Conservation (phyloP, 35 echinoderm and acorn worm species). For the Lytechinus variegatus region DNA sequence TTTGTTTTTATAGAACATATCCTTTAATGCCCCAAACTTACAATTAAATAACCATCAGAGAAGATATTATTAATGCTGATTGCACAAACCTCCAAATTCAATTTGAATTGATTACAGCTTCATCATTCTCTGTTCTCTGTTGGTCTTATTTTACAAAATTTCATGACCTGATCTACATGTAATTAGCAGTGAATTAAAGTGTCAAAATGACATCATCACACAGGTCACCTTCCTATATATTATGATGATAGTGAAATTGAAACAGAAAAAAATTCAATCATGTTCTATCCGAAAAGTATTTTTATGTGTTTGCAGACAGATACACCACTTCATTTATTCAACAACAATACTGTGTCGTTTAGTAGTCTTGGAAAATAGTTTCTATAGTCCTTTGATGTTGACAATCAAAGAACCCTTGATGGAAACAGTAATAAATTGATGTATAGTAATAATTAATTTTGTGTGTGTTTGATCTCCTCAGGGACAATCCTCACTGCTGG, state of each 20-base stretch:
- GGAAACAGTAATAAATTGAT: background rate
- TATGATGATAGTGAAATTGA: too few species aligned
- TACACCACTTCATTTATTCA: background rate
- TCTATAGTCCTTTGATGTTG: background rate
- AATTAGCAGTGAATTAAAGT: too few species aligned
- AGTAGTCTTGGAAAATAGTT: background rate
- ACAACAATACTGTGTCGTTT: background rate
- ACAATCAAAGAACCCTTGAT: background rate
- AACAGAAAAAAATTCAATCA: background rate
- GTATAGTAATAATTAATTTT: background rate
- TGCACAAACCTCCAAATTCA: too few species aligned
- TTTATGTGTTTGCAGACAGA: background rate
- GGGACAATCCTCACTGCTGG: conserved; percentile 81
- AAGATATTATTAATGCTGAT: too few species aligned
- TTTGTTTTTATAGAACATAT: background rate
- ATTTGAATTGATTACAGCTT: too few species aligned
- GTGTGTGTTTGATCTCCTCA: conserved; percentile 32
- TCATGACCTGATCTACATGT: too few species aligned
- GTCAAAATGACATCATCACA: too few species aligned
- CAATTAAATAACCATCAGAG: too few species aligned
- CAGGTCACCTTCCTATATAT: too few species aligned
- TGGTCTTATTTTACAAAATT: too few species aligned
- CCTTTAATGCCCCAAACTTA: background rate
- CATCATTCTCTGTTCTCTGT: too few species aligned
- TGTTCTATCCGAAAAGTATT: background rate